phyloP scores from a whole-genome alignment of 2,113 vertebrate genomes.

The Chionis minor region DNA sequence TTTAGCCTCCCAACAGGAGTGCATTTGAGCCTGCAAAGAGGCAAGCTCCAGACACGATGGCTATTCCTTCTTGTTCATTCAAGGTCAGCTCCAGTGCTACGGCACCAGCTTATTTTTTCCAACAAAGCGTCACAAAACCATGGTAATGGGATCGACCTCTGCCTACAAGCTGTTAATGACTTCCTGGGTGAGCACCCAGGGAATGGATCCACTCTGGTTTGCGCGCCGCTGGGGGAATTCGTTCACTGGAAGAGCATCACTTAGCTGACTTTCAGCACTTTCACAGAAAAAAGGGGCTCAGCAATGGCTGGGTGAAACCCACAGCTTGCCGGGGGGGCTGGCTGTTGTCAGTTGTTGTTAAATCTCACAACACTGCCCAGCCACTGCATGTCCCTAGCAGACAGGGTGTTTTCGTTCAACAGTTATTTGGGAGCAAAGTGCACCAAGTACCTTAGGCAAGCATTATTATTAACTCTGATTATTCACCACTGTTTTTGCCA shows the following conservation, averaged over 20 bases:
- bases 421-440: constrained; percentile 32
- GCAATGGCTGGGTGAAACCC: background rate
- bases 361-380: background rate
- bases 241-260: background rate
- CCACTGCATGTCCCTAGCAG: background rate
- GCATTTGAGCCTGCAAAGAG: background rate
- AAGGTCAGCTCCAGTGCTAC: constrained; percentile 11
- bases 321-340: background rate
- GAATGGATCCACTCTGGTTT: background rate
- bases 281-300: background rate
- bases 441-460: constrained; percentile 26
- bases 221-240: background rate
- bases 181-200: constrained; percentile 49
- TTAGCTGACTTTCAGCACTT: constrained; percentile 17
- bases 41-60: background rate
- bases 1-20: background rate
- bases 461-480: constrained; percentile 31
- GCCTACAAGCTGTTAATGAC: constrained; percentile 45
- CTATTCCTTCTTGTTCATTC: background rate
- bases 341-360: constrained; percentile 48
- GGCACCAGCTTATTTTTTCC: constrained; percentile 11
- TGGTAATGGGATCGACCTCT: constrained; percentile 46
- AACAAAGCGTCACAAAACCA: background rate
- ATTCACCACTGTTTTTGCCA: constrained; percentile 7
- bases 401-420: background rate